These are phyloP conservation scores for Microchirus variegatus DNA, from an alignment of 2,797 vertebrate species.

Conservation along the genomic window DNA sequence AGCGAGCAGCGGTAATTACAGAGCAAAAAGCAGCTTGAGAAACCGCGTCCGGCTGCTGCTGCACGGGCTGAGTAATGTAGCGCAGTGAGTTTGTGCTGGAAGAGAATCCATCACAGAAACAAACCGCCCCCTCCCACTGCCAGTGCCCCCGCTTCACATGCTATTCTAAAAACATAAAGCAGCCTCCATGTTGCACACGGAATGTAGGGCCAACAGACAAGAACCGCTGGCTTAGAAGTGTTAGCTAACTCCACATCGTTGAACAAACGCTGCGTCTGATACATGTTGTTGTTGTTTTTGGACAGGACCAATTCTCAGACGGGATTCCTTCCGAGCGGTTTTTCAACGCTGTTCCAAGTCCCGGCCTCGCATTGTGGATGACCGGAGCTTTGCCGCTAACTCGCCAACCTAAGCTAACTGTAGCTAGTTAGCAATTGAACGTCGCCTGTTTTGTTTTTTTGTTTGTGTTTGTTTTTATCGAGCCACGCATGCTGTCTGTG, in stretches of 20 bases:
- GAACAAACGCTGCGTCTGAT: constrained; percentile 19
- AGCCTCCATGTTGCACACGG: constrained; percentile 82
- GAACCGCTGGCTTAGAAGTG: constrained; percentile 36
- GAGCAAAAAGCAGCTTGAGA: constrained; percentile 5
- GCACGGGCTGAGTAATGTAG: constrained; percentile 39
- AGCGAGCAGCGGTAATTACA: constrained; percentile 24
- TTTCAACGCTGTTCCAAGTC: constrained; percentile 34
- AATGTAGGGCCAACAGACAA: constrained; percentile 47
- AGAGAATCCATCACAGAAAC: constrained; percentile 68
- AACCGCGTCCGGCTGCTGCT: constrained; percentile 49
- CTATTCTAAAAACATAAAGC: constrained; percentile 79
- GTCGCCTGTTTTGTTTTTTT: constrained; percentile 21
- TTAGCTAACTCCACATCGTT: constrained; percentile 30
- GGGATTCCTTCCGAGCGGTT: constrained; percentile 48
- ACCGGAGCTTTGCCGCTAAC: constrained; percentile 54
- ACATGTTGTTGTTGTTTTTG: constrained; percentile 22
- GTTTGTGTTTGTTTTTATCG: constrained; percentile 10
- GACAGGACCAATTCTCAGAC: constrained; percentile 21
- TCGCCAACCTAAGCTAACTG: constrained; percentile 64
- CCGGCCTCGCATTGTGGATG: constrained; percentile 56
- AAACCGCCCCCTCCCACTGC: constrained; percentile 75
- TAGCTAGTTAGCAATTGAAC: constrained; percentile 43
- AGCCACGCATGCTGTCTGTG: constrained; percentile 2
- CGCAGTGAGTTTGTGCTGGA: constrained; percentile 41
- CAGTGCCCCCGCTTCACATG: constrained; percentile 72